Evolutionary conservation across 1,140 invertebrate species (phyloP), one percentile per base, ranked within the genome.

Genomic region (Chrysomallon squamiferum): DNA sequence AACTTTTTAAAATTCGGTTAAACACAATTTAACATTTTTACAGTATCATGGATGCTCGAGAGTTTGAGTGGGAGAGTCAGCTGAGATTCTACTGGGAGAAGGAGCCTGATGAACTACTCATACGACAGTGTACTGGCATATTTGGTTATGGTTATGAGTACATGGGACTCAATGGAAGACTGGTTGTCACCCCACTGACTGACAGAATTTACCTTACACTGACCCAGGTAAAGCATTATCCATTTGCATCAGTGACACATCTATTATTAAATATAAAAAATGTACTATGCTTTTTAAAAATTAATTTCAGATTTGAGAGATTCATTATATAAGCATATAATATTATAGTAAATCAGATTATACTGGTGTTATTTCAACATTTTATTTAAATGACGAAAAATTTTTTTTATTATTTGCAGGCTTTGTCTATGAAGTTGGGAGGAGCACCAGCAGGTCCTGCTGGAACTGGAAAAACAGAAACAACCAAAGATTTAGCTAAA

Each of bases 141-240:
- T 96, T 96, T 80, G 91, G 94, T 62, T 96, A 95, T 78, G 94
- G 94, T 18, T 96, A 95, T 76, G 95, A 96, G 80, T 96, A 96
- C 77, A 95, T 96, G 93, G 95, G 95, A 0, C 85, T 96, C 0
- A 95, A 95, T 85, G 93, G 93, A 2, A 88, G 94, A 65, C 86
- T 96, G 47, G 94, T 97, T 2, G 93, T 96, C 20, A 96, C 95
- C 1, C 94, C 95, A 4, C 84, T 96, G 3, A 96, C 95, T 2
- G 95, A 96, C 83, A 88, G 94, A 66, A 95, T 96, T 72, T 96
- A 95, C 82, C 87, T 96, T 6, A 95, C 94, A 0, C 91, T 96
- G 13, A 96, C 95, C 0, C 94, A 87, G 74, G 83, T 80, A 70
- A 38, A 15, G 25, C 54, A 20, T 3, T 13, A 61, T 20, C 15